Conservation (phyloP, 2,888 invertebrate genomes). For the Drosophila vallismaia region DNA sequence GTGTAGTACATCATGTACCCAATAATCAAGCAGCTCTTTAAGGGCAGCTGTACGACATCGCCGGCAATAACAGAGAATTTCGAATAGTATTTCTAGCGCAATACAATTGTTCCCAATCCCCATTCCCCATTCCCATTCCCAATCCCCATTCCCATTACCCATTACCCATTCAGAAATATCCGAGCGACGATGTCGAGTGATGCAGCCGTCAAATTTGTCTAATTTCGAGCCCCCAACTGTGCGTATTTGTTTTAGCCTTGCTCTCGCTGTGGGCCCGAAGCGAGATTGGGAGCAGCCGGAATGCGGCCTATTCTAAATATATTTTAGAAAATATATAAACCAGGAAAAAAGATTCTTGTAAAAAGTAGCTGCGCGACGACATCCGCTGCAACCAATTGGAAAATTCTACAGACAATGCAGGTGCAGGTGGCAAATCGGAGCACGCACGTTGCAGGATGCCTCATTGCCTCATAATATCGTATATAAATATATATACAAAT, state of each 20-base stretch:
- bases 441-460: slow-evolving; percentile 64
- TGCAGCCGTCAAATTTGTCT: slow-evolving; percentile 70
- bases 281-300: slow-evolving; percentile 66
- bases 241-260: slow-evolving; percentile 61
- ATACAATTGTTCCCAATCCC: slow-evolving; percentile 53
- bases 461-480: background rate
- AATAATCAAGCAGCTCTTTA: slow-evolving; percentile 39
- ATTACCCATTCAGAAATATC: slow-evolving; percentile 69
- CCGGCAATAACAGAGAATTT: slow-evolving; percentile 41
- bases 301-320: slow-evolving; percentile 55
- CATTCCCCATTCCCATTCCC: slow-evolving; percentile 8
- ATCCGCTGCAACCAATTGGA: slow-evolving; percentile 34
- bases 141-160: slow-evolving; percentile 1
- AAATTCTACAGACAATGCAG: slow-evolving; percentile 66
- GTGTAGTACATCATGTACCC: slow-evolving; percentile 67
- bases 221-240: slow-evolving; percentile 58
- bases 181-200: slow-evolving; percentile 42
- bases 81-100: slow-evolving; percentile 47
- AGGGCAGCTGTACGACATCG: slow-evolving; percentile 50
- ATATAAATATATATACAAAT: slow-evolving; percentile 9
- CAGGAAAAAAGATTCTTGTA: slow-evolving; percentile 41
- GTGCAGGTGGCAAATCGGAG: slow-evolving; percentile 77
- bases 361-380: slow-evolving; percentile 23
- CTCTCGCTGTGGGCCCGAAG: slow-evolving; percentile 44
- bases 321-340: slow-evolving; percentile 54